Evolutionary conservation across 2,888 invertebrate genomes (phyloP), one percentile per base, ranked within the genome.

Genomic region (Chironomus tentans): DNA sequence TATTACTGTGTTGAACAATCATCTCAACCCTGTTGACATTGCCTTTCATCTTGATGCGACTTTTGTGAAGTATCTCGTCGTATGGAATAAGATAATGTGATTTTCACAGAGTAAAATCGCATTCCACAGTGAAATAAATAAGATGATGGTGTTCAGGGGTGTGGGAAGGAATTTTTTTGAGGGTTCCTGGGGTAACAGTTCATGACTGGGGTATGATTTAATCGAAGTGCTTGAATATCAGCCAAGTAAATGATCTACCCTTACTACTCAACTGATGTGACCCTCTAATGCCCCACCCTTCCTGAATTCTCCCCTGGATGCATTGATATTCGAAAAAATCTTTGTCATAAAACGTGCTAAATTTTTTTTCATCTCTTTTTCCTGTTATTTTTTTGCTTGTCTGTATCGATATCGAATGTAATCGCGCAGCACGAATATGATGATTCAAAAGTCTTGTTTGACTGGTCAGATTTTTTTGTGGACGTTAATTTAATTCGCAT

Each of bases 401-500:
- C 10, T 38, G 2, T 38, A 38, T 38, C 56, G 18, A 56, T 56
- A 56, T 56, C 15, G 56, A 56, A 15, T 50, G n/a, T 50, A 15
- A 50, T 50, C 50, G 50, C 13, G 50, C 13, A 15, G 50, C 50
- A n/a, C 62, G 62, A 62, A 62, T 24, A 24, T 24, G 65, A 65
- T 65, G 65, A 24, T 22, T 65, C 12, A 18, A 18, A 24, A 56
- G 56, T 56, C 56, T 56, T 56, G 56, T 56, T 56, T 56, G 56
- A 56, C n/a, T 15, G n/a, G 56, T 15, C 18, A 38, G 15, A 56
- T 18, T 56, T n/a, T 15, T 56, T n/a, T n/a, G 56, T 56, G 56
- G 22, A 13, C 65, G 65, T 21, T 65, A 65, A 65, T 65, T 65
- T 65, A 65, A 65, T 65, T 65, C 65, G 65, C 65, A 24, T 24